Evolutionary conservation across 2,888 invertebrate genomes (phyloP).

Genomic region (Watsonalla cultraria): DNA sequence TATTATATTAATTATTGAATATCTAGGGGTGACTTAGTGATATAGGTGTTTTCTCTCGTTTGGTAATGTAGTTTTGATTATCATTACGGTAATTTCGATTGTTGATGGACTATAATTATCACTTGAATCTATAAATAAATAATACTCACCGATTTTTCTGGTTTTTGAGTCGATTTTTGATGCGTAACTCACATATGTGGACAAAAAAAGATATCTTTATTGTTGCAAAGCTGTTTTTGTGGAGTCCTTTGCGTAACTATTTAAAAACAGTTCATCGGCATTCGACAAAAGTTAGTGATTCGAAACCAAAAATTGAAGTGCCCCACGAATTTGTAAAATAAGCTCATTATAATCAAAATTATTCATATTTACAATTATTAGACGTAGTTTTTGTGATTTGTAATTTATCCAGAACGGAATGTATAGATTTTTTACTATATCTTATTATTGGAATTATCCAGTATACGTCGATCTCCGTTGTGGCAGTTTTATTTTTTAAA

Average conservation of each 20-base stretch:
- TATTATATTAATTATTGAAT: constrained; percentile 32
- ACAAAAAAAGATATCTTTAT: no score
- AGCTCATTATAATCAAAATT: constrained; percentile 55
- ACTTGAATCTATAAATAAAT: no score
- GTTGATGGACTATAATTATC: constrained; percentile 27
- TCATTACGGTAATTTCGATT: constrained; percentile 21
- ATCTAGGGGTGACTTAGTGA: constrained; percentile 33
- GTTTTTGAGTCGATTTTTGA: not conserved
- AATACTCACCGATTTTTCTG: not conserved
- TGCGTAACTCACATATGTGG: not conserved
- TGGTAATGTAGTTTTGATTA: constrained; percentile 36
- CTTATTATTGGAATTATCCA: constrained; percentile 6
- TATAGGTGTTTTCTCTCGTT: constrained; percentile 44
- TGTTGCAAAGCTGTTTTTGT: no score
- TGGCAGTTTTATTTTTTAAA: not conserved
- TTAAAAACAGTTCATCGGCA: constrained; percentile 26
- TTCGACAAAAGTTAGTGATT: constrained; percentile 24
- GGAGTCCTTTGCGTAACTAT: not conserved
- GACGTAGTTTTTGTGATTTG: constrained; percentile 59
- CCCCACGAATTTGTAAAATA: constrained; percentile 72
- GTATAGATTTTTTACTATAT: constrained; percentile 54
- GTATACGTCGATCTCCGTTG: not conserved
- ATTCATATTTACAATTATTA: constrained; percentile 57
- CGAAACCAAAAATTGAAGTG: constrained; percentile 48
- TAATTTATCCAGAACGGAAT: constrained; percentile 47